Evolutionary conservation across 2,797 vertebrate genomes (phyloP).

Genomic region (Scolopax rusticola): DNA sequence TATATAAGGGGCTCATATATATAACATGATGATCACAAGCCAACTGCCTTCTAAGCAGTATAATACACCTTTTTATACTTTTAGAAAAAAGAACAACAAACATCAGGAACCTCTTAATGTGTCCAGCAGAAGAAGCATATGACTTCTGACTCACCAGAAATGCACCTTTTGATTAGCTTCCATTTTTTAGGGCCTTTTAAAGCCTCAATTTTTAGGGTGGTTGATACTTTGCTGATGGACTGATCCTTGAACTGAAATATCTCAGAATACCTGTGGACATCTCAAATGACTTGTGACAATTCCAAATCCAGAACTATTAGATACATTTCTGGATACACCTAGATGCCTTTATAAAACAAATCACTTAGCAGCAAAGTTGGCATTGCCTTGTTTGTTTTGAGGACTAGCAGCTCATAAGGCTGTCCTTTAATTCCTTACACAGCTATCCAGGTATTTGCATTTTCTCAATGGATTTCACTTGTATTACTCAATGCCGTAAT

Average conservation of each 20-base stretch:
- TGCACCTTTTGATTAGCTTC: accelerated
- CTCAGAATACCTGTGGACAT: background rate
- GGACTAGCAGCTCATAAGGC: background rate
- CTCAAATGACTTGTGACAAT: background rate
- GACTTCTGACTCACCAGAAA: background rate
- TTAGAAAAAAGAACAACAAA: background rate
- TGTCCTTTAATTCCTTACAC: background rate
- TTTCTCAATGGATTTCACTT: too few relatives aligned
- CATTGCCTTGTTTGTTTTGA: background rate
- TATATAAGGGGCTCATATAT: background rate
- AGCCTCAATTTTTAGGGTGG: background rate
- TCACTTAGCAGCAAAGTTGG: background rate
- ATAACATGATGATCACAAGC: background rate
- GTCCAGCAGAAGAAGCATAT: too few relatives aligned
- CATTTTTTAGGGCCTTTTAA: background rate
- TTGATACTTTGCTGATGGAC: background rate
- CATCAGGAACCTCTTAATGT: accelerated
- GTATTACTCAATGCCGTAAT: background rate
- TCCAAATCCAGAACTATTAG: background rate
- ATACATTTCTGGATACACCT: background rate
- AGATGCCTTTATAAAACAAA: background rate
- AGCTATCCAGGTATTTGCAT: background rate
- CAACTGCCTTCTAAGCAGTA: background rate
- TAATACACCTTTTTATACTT: background rate
- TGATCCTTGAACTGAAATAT: background rate